phyloP scores from a whole-genome alignment of 2,888 invertebrate species.

The Cosmia pyralina region DNA sequence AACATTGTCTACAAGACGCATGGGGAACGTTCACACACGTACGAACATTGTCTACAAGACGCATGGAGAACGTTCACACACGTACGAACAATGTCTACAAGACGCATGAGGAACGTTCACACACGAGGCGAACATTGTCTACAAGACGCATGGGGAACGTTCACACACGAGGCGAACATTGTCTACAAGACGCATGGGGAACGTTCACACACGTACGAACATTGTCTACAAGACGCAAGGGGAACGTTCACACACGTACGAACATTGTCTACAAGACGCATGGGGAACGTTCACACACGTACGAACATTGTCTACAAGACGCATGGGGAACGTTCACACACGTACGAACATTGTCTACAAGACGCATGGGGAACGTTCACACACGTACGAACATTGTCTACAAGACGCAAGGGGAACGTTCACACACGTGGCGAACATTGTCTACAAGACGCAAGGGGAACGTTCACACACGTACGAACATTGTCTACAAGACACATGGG shows the following conservation, averaged over 20 bases:
- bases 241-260: background rate
- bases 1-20: constrained; percentile 18
- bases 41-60: constrained; percentile 10
- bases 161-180: background rate
- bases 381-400: background rate
- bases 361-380: constrained; percentile 14
- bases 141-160: constrained; percentile 21
- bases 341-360: constrained; percentile 1
- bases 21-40: constrained; percentile 1
- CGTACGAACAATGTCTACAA: constrained; percentile 2
- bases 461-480: background rate
- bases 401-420: constrained; percentile 18
- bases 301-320: constrained; percentile 10
- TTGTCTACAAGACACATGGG: constrained; percentile 17
- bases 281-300: constrained; percentile 1
- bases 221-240: constrained; percentile 17
- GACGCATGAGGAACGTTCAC: constrained; percentile 14
- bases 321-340: constrained; percentile 11
- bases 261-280: constrained; percentile 18
- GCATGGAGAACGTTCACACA: constrained; percentile 11
- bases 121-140: background rate
- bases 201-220: background rate
- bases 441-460: constrained; percentile 20
- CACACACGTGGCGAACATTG: background rate
- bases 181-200: constrained; percentile 19